Percentiles rank a stretch among this genome's conserved stretches.
These are phyloP conservation scores for Drosophila watanabei DNA, from an alignment of 1,140 invertebrate genomes.

Conservation along the genomic window DNA sequence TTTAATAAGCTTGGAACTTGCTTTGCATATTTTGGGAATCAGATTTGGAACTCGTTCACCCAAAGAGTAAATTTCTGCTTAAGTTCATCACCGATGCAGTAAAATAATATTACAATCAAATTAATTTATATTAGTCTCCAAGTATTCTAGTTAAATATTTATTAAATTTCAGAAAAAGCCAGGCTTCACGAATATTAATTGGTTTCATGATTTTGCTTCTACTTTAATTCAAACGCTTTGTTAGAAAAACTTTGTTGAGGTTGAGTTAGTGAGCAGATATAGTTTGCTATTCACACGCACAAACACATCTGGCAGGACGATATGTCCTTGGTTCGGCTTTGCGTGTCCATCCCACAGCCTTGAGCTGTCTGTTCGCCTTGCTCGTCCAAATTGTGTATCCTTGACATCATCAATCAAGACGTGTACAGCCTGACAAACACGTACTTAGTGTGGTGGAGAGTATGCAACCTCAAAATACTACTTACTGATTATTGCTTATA, in stretches of 20 bases:
- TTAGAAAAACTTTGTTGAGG: background rate
- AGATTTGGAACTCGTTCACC: too few relatives aligned
- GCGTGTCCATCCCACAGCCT: constrained; percentile 24
- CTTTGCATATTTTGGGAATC: too few relatives aligned
- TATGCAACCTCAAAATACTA: background rate
- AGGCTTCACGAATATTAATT: background rate
- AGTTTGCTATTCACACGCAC: background rate
- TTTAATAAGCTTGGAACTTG: too few relatives aligned
- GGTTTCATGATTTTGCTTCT: background rate
- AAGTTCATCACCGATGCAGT: background rate
- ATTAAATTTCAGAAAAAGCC: background rate
- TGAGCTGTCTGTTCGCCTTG: constrained; percentile 11
- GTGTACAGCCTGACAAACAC: constrained; percentile 21
- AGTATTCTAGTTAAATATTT: background rate
- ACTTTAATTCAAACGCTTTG: background rate
- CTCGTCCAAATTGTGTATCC: constrained; percentile 35
- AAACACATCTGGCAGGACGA: background rate
- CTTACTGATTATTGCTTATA: background rate
- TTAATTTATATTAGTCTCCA: background rate
- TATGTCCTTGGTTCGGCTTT: constrained; percentile 30
- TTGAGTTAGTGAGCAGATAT: background rate
- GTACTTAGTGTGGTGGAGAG: background rate
- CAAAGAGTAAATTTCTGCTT: too few relatives aligned
- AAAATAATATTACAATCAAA: background rate
- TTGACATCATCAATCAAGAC: constrained; percentile 61